Base-by-base conservation (phyloP, 1,140 invertebrate genomes). In the Drosophila obscura region DNA sequence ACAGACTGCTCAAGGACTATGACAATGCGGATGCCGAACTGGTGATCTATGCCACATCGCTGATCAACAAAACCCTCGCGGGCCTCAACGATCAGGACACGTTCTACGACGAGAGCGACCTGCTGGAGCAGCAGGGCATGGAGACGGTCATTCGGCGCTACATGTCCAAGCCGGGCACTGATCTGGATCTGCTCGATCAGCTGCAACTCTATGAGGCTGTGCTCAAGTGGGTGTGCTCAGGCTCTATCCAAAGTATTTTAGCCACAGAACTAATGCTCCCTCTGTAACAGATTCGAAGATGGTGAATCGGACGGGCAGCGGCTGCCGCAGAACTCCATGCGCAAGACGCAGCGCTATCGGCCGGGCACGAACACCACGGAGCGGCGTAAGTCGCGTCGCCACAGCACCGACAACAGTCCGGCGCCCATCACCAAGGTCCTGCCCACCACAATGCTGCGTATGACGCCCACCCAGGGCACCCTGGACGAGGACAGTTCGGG, bases 81-180 rank as follows among this genome's bases (percentile, higher is more conserved):
- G 98, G 98, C 6, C 95, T 99, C 59, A 97, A 97, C 0, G 98
- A 99, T 93, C 97, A 98, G 92, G 98, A 99, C 91, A 97, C 96
- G 8, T 99, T 99, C 92, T 99, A 99, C 90, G 98, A 99, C 93
- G 97, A 99, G 82, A 98, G 98, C 0, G 99, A 99, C 93, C 94
- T 95, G 39, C 92, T 99, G 35, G 98, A 99, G 92, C 97, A 99
- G 78, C 98, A 99, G 89, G 98, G 98, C 4, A 98, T 99, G 92
- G 98, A 99, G 92, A 93, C 94, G 16, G 96, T 99, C 43, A 97
- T 98, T 77, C 95, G 97, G 88, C 94, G 96, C 57, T 98, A 98
- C 92, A 98, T 98, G 96, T 96, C 96, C 1, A 97, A 97, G 92
- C 96, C 97, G 67, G 97, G 97, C 28, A 97, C 97, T 1, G 98